Conservation (phyloP, 2,888 invertebrate species). For the Aphodius sticticus region DNA sequence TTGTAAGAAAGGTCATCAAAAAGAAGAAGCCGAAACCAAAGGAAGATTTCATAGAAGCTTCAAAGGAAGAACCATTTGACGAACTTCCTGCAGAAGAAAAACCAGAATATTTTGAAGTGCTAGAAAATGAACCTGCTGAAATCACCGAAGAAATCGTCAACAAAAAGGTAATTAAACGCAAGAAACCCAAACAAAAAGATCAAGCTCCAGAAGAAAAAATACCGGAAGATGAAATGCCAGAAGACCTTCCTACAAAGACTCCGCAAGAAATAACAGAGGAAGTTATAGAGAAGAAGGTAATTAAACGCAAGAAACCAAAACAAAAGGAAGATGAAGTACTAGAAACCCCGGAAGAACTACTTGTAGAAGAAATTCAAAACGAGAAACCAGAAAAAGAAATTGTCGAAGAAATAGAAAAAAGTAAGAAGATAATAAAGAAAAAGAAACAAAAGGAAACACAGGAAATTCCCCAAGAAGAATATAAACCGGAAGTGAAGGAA, state of each 20-base stretch:
- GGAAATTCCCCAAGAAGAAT: conserved; percentile 45
- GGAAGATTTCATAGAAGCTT: conserved; percentile 47
- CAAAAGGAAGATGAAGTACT: conserved; percentile 26
- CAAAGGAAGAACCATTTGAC: conserved; percentile 51
- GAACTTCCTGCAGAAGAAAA: conserved; percentile 32
- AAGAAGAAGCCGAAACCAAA: conserved; percentile 46
- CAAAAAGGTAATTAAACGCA: conserved; percentile 27
- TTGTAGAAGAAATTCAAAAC: not conserved
- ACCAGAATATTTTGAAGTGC: conserved; percentile 28
- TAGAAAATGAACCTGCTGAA: conserved; percentile 37
- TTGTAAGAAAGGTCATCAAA: conserved; percentile 49
- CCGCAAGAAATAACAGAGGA: conserved; percentile 43
- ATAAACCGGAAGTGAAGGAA: conserved; percentile 43
- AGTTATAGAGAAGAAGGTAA: conserved; percentile 42
- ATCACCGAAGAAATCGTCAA: conserved; percentile 43
- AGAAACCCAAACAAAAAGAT: conserved; percentile 48
- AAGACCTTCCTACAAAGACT: conserved; percentile 37
- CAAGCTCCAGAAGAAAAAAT: conserved; percentile 55
- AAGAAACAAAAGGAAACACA: conserved; percentile 54
- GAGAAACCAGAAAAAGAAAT: conserved; percentile 35
- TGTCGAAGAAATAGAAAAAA: conserved; percentile 27
- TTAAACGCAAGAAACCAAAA: conserved; percentile 43
- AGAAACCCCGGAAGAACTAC: conserved; percentile 31
- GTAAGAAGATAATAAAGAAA: conserved; percentile 32
- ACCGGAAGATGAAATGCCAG: conserved; percentile 51